These are phyloP conservation scores for Prinia subflava DNA, from an alignment of 2,113 vertebrate genomes.

Conservation along the genomic window DNA sequence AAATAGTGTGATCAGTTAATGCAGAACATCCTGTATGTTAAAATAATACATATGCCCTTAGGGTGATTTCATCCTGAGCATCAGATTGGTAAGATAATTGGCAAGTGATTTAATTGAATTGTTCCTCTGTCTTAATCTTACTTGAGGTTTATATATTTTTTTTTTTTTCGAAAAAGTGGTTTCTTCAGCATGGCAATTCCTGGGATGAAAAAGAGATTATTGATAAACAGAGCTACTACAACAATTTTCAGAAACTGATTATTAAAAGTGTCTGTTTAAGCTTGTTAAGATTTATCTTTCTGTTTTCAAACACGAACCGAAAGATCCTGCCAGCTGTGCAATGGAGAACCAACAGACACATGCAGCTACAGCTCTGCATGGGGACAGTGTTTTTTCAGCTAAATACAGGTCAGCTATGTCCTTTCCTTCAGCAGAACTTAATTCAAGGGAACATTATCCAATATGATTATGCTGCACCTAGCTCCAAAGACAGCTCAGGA, in stretches of 20 bases:
- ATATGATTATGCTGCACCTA: not conserved
- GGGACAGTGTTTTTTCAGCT: not conserved
- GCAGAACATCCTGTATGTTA: not conserved
- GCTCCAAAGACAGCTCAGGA: not conserved
- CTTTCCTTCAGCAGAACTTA: not conserved
- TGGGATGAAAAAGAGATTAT: not conserved
- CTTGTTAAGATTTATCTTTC: not conserved
- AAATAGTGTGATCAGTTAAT: not conserved
- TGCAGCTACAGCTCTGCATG: not conserved
- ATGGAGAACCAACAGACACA: not conserved
- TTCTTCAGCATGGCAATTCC: not conserved
- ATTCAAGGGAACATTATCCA: not conserved
- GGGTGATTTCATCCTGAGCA: not conserved
- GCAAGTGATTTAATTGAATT: not conserved
- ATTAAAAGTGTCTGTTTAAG: not conserved
- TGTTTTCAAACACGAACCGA: not conserved
- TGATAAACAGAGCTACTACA: not conserved
- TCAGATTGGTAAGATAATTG: not conserved
- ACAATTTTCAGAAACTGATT: not conserved
- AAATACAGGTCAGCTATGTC: not conserved
- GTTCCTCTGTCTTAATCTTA: not conserved
- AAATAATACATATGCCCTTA: not conserved
- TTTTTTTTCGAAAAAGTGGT: fast-evolving
- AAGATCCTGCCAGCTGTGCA: not conserved
- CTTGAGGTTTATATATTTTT: not conserved